Conservation (phyloP, 37 sponge, comb jelly and placozoan species). For the Halisarca cf. caerulea region DNA sequence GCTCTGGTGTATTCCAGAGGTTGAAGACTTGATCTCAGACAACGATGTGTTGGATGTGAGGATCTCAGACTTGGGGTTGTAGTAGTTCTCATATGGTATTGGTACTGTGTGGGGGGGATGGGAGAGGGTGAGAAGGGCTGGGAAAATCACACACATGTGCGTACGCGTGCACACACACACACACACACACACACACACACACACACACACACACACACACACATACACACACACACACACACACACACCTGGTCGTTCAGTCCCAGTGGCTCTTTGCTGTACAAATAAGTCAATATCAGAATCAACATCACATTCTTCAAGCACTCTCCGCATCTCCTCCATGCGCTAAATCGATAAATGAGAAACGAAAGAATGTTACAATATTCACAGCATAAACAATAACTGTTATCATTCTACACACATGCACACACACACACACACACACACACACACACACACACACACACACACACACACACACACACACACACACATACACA, state of each 20-base stretch:
- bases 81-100: slow-evolving; percentile 83
- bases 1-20: slow-evolving; percentile 30
- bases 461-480: neutral
- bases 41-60: neutral
- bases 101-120: slow-evolving; percentile 5
- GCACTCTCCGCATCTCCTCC: slow-evolving; percentile 72
- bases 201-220: slow-evolving; percentile 2
- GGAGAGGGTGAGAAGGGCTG: no score
- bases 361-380: no score
- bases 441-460: slow-evolving; percentile 15
- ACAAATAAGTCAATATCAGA: slow-evolving; percentile 91
- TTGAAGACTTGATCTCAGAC: neutral
- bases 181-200: slow-evolving; percentile 6
- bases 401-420: no score
- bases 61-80: slow-evolving; percentile 47
- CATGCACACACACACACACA: slow-evolving; percentile 7
- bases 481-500: slow-evolving; percentile 10
- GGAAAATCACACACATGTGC: neutral
- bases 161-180: neutral
- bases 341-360: slow-evolving; percentile 34
- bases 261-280: slow-evolving; percentile 55
- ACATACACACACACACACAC: neutral
- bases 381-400: no score
- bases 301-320: slow-evolving; percentile 85
- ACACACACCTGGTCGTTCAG: slow-evolving; percentile 62